These are phyloP conservation scores for Aspiorhynchus laticeps DNA, from an alignment of 2,113 vertebrate genomes.

Conservation along the genomic window DNA sequence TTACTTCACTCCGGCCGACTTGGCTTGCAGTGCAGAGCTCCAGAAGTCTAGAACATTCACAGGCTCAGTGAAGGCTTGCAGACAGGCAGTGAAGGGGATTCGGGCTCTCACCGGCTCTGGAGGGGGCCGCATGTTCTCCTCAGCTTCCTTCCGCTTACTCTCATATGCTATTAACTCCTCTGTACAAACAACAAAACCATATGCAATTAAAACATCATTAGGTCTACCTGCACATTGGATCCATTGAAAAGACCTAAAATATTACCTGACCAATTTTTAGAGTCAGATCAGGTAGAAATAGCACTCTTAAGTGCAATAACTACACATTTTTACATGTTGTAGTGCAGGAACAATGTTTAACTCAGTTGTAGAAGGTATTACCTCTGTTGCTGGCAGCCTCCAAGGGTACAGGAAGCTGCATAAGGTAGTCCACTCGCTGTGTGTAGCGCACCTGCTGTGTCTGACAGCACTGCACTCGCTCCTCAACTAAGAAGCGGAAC, in stretches of 20 bases:
- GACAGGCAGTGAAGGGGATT: constrained; percentile 92
- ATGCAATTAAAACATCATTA: not conserved
- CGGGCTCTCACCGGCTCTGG: constrained; percentile 89
- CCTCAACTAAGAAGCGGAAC: constrained; percentile 96
- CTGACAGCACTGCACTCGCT: constrained; percentile 95
- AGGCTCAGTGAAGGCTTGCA: constrained; percentile 95
- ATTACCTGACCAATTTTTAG: not conserved
- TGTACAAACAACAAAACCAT: constrained; percentile 62
- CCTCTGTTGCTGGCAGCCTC: constrained; percentile 93
- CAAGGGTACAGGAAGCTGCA: constrained; percentile 90
- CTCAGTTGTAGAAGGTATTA: constrained; percentile 60
- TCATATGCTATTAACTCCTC: constrained; percentile 94
- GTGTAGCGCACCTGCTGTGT: constrained; percentile 91
- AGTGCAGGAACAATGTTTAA: not conserved
- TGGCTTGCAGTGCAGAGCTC: constrained; percentile 98
- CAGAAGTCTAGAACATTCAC: constrained; percentile 96
- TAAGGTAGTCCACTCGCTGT: constrained; percentile 91
- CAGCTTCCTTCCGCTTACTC: constrained; percentile 86
- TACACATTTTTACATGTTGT: not conserved
- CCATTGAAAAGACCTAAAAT: not conserved
- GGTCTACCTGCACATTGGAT: not conserved
- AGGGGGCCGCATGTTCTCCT: constrained; percentile 81
- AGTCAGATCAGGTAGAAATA: not conserved
- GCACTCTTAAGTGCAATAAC: not conserved
- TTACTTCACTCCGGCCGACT: constrained; percentile 96